phyloP scores from a whole-genome alignment of 2,888 invertebrate genomes.

The Caenorhabditis zanzibari region DNA sequence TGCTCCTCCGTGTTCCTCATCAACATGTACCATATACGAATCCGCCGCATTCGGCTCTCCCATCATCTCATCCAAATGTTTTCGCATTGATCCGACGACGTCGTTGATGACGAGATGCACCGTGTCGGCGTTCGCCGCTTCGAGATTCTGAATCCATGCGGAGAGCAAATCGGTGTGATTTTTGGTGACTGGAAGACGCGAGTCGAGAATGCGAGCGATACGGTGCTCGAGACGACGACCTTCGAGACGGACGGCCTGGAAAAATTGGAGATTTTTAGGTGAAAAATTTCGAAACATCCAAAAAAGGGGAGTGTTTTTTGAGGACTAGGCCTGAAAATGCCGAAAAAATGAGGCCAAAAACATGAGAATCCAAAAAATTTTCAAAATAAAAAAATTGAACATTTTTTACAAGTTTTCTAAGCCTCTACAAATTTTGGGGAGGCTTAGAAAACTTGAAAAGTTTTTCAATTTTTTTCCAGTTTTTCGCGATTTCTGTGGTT shows the following conservation, averaged over 20 bases:
- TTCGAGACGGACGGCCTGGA: slow-evolving; percentile 37
- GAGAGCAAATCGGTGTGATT: slow-evolving; percentile 39
- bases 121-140: slow-evolving; percentile 17
- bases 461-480: too few species aligned
- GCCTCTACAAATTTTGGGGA: too few species aligned
- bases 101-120: slow-evolving; percentile 10
- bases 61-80: slow-evolving; percentile 47
- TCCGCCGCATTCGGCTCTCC: slow-evolving; percentile 3
- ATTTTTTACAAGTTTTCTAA: background rate
- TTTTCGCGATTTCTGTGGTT: too few species aligned
- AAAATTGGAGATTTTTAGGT: background rate
- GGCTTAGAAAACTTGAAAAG: too few species aligned
- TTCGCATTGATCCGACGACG: slow-evolving; percentile 52
- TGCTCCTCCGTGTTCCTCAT: background rate
- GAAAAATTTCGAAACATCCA: too few species aligned
- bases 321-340: too few species aligned
- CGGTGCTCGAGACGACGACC: slow-evolving; percentile 56
- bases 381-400: background rate
- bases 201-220: slow-evolving; percentile 24
- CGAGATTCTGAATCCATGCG: slow-evolving; percentile 57
- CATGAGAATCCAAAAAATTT: too few species aligned
- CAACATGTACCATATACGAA: slow-evolving; percentile 5
- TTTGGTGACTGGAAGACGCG: background rate
- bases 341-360: too few species aligned
- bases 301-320: too few species aligned